phyloP scores from a whole-genome alignment of 2,888 invertebrate species.

The Therioaphis trifolii region DNA sequence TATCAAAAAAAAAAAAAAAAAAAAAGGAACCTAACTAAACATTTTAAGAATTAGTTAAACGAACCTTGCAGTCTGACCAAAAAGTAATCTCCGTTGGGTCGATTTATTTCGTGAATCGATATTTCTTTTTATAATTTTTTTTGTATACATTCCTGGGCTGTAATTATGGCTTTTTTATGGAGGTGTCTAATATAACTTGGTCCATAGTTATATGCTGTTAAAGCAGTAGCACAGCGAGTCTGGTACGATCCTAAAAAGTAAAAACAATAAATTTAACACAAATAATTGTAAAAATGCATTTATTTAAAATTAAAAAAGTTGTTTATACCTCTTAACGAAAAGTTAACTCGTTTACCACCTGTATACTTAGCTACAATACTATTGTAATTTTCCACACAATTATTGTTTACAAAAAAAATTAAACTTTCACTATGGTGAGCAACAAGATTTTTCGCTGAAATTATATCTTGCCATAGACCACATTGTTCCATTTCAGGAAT shows the following conservation, averaged over 20 bases:
- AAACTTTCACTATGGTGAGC: conserved; percentile 1
- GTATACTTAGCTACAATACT: conserved; percentile 39
- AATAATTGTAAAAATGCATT: not conserved
- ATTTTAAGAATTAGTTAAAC: too few relatives aligned
- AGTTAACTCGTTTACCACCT: conserved; percentile 54
- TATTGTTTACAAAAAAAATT: conserved; percentile 35
- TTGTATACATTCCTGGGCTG: too few relatives aligned
- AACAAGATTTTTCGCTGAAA: not conserved
- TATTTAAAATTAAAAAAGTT: not conserved
- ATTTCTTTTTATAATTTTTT: too few relatives aligned
- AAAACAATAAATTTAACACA: too few relatives aligned
- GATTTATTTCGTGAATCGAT: too few relatives aligned
- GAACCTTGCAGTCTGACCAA: too few relatives aligned
- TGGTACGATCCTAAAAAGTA: conserved; percentile 1
- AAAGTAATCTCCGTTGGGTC: too few relatives aligned
- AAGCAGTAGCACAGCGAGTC: not conserved
- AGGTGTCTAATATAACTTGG: not conserved
- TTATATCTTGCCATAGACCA: conserved; percentile 26
- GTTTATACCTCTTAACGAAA: not conserved
- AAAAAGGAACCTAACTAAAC: too few relatives aligned
- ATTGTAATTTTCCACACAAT: conserved; percentile 53
- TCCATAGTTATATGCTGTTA: not conserved
- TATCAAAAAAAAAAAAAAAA: too few relatives aligned
- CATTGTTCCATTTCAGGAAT: conserved; percentile 5
- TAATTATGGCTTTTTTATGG: not conserved